Base-by-base conservation (phyloP, 2,113 vertebrate genomes). In the Calidris pugnax region DNA sequence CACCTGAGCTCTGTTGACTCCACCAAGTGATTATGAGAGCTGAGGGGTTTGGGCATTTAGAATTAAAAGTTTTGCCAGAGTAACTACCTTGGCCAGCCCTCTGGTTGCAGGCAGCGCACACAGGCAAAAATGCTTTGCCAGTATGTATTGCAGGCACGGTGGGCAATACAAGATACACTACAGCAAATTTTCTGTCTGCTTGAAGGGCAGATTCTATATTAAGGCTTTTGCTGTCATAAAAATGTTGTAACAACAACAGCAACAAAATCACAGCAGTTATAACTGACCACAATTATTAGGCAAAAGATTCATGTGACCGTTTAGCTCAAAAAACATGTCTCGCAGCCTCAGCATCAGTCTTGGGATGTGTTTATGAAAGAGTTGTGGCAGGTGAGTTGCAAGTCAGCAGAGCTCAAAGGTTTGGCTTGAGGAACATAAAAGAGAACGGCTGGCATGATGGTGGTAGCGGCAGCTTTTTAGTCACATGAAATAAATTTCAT, bases 201-300 rank as follows among this genome's bases (percentile, higher is more conserved):
- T 35, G 23, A 59, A 86, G 24, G 6, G 45, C 24, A 55, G 72
- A 27, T 72, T 79, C 79, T 93, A 8, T 72, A 37, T 67, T 56
- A 78, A 73, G 51, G 51, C 35, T 73, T 92, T 76, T 85, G 45
- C 53, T 89, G 77, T 68, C 86, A 86, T 17, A 62, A 92, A 80
- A 93, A 85, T 78, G 16, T 81, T 71, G 50, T 23, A 35, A 59
- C n/a, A 84, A 76, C 53, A 87, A 4, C 71, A 84, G 33, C 37
- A 67, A 53, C 18, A 47, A 84, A 78, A 51, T 87, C n/a, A 32
- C 51, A 64, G 60, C 80, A 81, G 60, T 55, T 71, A 43, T 59
- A 87, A 50, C 59, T 81, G 83, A 84, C 47, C 28, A 39, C 68
- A 71, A 0, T 60, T 88, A 86, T 77, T 68, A 89, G 22, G 27